Evolutionary conservation across 2,888 invertebrate genomes (phyloP).

Genomic region (Hydrotaea diabolus): DNA sequence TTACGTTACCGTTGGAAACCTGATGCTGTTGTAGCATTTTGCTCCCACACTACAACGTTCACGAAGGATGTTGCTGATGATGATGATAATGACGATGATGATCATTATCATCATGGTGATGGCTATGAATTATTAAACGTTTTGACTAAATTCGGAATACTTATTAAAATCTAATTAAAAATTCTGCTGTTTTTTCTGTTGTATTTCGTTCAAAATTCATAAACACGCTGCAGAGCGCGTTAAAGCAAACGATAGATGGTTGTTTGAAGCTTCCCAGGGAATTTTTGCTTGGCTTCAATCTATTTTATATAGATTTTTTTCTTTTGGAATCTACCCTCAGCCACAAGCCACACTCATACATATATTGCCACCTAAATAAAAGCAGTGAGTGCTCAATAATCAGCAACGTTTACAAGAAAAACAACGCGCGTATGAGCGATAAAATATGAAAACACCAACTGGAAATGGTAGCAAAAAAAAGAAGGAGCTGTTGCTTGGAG

Average conservation of each 20-base stretch:
- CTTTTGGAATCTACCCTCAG: background rate
- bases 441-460: background rate
- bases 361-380: background rate
- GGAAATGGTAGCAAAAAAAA: constrained; percentile 28
- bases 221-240: constrained; percentile 1
- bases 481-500: background rate
- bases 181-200: constrained; percentile 50
- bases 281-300: constrained; percentile 32
- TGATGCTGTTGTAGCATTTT: no score
- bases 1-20: no score
- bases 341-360: background rate
- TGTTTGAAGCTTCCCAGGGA: constrained; percentile 24
- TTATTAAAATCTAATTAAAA: constrained; percentile 66
- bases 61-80: background rate
- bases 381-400: background rate
- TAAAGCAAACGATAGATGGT: background rate
- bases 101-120: background rate
- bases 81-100: background rate
- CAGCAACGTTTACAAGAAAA: constrained; percentile 1
- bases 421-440: background rate
- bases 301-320: no score
- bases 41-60: no score
- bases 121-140: constrained; percentile 30
- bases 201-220: constrained; percentile 2
- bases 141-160: constrained; percentile 55